Percentiles rank a stretch among this genome's conserved stretches.
These are phyloP conservation scores for Pomacea canaliculata DNA, from an alignment of 2,888 invertebrate species.

Conservation along the genomic window DNA sequence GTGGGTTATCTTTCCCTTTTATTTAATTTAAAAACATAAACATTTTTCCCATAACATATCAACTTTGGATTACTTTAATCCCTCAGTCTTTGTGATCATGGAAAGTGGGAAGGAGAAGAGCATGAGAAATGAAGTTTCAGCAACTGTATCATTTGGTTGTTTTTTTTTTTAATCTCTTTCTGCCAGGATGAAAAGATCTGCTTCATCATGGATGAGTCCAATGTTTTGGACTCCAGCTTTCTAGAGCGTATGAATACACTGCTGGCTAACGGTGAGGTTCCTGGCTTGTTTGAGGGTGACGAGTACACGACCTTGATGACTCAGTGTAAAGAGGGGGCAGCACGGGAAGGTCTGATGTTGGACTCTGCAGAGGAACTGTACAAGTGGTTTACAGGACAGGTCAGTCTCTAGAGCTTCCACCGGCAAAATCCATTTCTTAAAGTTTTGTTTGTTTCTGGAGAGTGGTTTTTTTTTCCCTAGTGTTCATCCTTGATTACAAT, in stretches of 20 bases:
- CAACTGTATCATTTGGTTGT: too few species aligned
- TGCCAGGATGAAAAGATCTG: constrained; percentile 97
- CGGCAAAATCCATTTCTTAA: too few species aligned
- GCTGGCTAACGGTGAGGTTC: constrained; percentile 95
- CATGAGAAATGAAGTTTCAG: too few species aligned
- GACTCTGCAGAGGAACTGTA: constrained; percentile 98
- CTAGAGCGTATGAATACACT: constrained; percentile 99
- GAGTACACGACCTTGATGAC: constrained; percentile 99
- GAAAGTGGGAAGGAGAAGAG: too few species aligned
- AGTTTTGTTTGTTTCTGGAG: neutral
- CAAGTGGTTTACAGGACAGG: constrained; percentile 96
- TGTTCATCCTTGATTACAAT: neutral
- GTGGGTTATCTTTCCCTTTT: too few species aligned
- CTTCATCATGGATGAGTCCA: constrained; percentile 99
- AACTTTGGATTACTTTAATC: too few species aligned
- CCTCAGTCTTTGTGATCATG: too few species aligned
- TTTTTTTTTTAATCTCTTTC: neutral
- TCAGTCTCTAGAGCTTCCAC: constrained; percentile 31
- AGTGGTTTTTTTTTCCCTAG: neutral
- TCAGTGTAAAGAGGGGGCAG: constrained; percentile 99
- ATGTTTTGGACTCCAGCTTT: constrained; percentile 98
- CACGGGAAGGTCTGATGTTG: constrained; percentile 96
- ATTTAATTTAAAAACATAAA: too few species aligned
- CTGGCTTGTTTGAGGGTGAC: constrained; percentile 79
- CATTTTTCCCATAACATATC: too few species aligned